Evolutionary conservation across 1,140 invertebrate species (phyloP).

Genomic region (Pemphigus obesinymphae): DNA sequence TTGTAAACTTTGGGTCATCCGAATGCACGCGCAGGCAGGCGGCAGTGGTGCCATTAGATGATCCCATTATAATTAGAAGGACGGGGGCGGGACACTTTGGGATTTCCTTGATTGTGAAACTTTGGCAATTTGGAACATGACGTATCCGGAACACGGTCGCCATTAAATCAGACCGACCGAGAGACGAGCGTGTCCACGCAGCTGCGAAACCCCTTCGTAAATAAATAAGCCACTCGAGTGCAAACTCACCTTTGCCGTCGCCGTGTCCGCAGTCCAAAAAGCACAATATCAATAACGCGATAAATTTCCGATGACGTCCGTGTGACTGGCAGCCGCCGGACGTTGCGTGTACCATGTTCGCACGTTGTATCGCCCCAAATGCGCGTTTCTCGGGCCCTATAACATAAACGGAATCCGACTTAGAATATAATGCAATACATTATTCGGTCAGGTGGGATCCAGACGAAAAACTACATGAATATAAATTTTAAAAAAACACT

Average conservation of each 20-base stretch:
- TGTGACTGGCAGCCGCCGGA: background rate
- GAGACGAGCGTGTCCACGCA: background rate
- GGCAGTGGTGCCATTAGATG: background rate
- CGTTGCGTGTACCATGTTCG: slow-evolving; percentile 1
- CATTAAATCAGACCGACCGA: background rate
- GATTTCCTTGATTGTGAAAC: slow-evolving; percentile 39
- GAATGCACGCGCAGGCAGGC: too few relatives aligned
- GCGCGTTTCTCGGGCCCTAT: background rate
- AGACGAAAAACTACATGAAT: too few relatives aligned
- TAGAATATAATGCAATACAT: too few relatives aligned
- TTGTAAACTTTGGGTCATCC: slow-evolving; percentile 15
- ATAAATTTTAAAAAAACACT: too few relatives aligned
- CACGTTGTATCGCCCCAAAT: background rate
- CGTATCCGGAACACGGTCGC: background rate
- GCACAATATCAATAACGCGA: slow-evolving; percentile 18
- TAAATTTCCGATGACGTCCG: slow-evolving; percentile 10
- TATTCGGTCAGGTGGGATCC: too few relatives aligned
- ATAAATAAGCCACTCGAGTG: background rate
- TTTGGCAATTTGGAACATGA: slow-evolving; percentile 35
- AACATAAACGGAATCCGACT: background rate
- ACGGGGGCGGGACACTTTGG: slow-evolving; percentile 14
- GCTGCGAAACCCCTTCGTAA: background rate
- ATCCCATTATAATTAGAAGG: slow-evolving; percentile 32
- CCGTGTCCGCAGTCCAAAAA: slow-evolving; percentile 28
- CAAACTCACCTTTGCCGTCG: slow-evolving; percentile 4